Base-by-base conservation (phyloP, 2,888 invertebrate species). In the Craniophora ligustri region DNA sequence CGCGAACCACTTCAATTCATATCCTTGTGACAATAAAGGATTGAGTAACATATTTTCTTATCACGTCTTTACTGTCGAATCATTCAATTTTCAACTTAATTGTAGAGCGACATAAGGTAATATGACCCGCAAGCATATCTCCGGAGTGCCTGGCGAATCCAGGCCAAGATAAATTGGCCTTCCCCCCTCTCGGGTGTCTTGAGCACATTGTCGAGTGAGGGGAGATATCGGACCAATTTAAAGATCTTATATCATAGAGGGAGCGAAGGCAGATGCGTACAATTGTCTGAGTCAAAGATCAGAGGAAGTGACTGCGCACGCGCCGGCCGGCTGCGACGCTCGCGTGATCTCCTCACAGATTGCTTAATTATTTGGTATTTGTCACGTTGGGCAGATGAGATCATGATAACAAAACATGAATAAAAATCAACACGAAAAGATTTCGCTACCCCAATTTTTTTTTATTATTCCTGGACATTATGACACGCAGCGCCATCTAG, bases 1-100 rank as follows among this genome's bases (percentile, higher is more conserved):
- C 90, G 88, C 91, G 87, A 90, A 92, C 91, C 92, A 91, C 91
- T 91, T 88, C 90, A 90, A 88, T 87, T 90, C 88, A 90, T 91
- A 90, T 89, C 89, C 89, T 89, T 87, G 85, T 88, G 86, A 89
- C 89, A 89, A 89, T 89, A 90, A 82, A 80, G 85, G 88, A 91
- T 92, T 91, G 90, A 89, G 87, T 92, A 91, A 91, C 85, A 86
- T 82, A 84, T 84, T 86, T 86, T 78, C 90, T 91, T 87, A 87
- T 89, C 83, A 85, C 72, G 39, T 73, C 76, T 35, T 36, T 69
- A 31, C 74, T 1, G 35, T 28, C 46, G 7, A 13, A 5, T 5
- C 44, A 50, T 21, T 31, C 48, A 19, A 78, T 21, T 55, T 18
- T 23, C 19, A 14, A 47, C 50, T 36, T 30, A 55, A 70, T 31